Evolutionary conservation across 1,140 invertebrate genomes (phyloP).

Genomic region (Heliothis virescens): DNA sequence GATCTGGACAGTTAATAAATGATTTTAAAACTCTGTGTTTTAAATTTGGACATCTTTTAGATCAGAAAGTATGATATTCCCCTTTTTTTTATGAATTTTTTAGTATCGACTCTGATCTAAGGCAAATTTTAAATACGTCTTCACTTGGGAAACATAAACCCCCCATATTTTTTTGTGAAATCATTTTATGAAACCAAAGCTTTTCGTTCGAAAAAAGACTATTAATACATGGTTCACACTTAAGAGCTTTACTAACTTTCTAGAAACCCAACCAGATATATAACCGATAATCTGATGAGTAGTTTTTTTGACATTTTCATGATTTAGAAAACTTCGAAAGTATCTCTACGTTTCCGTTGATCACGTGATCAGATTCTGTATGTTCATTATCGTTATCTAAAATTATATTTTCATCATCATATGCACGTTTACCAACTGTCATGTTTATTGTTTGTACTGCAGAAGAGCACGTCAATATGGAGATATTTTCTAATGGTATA

Average conservation of each 20-base stretch:
- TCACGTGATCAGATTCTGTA: too few species aligned
- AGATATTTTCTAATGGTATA: constrained; percentile 45
- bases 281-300: constrained; percentile 52
- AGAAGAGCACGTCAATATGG: constrained; percentile 42
- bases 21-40: constrained; percentile 41
- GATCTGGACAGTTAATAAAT: constrained; percentile 30
- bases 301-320: constrained; percentile 46
- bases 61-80: constrained; percentile 37
- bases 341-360: constrained; percentile 38
- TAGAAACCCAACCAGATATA: constrained; percentile 53
- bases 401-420: too few species aligned
- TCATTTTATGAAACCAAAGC: constrained; percentile 55
- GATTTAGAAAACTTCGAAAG: constrained; percentile 45
- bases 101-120: constrained; percentile 30
- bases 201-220: constrained; percentile 38
- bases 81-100: constrained; percentile 48
- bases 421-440: background rate
- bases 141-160: constrained; percentile 42
- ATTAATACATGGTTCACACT: constrained; percentile 47
- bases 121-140: constrained; percentile 41
- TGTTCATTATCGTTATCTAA: too few species aligned
- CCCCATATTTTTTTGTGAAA: constrained; percentile 49
- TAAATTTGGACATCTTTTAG: constrained; percentile 33
- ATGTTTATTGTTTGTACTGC: constrained; percentile 39
- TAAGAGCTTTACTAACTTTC: constrained; percentile 43